Percentiles rank a stretch among this genome's conserved stretches.
Evolutionary conservation across 2,888 invertebrate species (phyloP).

Genomic region (Euzophera pinguis): DNA sequence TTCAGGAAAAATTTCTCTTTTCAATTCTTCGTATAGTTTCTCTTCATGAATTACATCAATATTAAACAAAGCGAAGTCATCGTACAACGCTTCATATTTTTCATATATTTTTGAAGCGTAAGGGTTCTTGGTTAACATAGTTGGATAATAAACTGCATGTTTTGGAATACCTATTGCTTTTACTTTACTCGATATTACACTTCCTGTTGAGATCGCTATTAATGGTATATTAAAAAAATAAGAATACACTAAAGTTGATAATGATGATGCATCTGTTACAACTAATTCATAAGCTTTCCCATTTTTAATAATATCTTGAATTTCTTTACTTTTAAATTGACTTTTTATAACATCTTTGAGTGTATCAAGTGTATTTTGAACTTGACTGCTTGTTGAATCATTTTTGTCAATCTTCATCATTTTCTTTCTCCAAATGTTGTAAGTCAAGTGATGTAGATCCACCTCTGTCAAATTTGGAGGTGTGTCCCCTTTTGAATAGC

Average conservation of each 20-base stretch:
- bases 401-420: no score
- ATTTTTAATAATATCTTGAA: background rate
- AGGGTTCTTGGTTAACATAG: background rate
- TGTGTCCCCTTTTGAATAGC: conserved; percentile 25
- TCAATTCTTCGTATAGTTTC: conserved; percentile 23
- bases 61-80: conserved; percentile 17
- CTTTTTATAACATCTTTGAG: background rate
- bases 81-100: conserved; percentile 17
- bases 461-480: conserved; percentile 41
- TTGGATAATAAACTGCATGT: background rate
- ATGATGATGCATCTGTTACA: background rate
- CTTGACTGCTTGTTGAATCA: no score
- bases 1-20: conserved; percentile 19
- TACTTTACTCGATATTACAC: background rate
- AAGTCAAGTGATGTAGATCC: conserved; percentile 38
- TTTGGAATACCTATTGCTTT: background rate
- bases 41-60: conserved; percentile 4
- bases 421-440: conserved; percentile 23
- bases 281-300: background rate
- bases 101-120: background rate
- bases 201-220: background rate
- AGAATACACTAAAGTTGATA: background rate
- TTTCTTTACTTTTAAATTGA: background rate
- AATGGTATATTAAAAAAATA: background rate
- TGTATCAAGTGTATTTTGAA: no score